phyloP scores from a whole-genome alignment of 2,888 invertebrate species.

The Agapostemon virescens region DNA sequence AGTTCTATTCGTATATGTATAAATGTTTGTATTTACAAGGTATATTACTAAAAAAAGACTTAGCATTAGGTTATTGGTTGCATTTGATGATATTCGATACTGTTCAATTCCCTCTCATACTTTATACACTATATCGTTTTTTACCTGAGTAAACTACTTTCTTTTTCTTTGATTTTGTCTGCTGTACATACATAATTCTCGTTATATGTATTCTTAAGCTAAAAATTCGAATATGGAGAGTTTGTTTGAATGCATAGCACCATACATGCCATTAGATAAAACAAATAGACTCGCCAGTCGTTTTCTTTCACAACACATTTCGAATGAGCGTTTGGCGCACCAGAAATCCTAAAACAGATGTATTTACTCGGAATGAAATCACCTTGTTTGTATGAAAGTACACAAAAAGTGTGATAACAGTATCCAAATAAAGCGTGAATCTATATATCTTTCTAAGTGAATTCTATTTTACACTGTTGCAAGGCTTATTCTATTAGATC shows the following conservation, averaged over 20 bases:
- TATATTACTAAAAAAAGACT: conserved; percentile 61
- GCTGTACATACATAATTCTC: conserved; percentile 27
- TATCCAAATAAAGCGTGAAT: conserved; percentile 35
- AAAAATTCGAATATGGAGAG: conserved; percentile 22
- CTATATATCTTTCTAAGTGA: conserved; percentile 32
- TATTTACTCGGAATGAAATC: conserved; percentile 55
- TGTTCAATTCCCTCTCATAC: conserved; percentile 29
- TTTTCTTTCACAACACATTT: conserved; percentile 17
- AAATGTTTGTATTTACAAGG: conserved; percentile 66
- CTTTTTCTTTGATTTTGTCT: conserved; percentile 25
- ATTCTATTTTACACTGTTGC: conserved; percentile 41
- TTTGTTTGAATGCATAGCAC: conserved; percentile 37
- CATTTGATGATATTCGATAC: conserved; percentile 48
- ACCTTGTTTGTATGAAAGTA: conserved; percentile 40
- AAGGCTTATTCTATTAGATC: conserved; percentile 3
- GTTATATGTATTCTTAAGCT: conserved; percentile 20
- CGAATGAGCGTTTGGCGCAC: not conserved
- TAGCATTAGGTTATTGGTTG: conserved; percentile 47
- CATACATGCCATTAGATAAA: conserved; percentile 23
- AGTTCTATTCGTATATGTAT: conserved; percentile 62
- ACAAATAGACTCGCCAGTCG: conserved; percentile 24
- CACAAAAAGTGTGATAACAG: conserved; percentile 40
- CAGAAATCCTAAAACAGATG: conserved; percentile 29
- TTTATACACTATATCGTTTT: conserved; percentile 54
- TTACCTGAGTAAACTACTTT: conserved; percentile 67